phyloP scores from a whole-genome alignment of 2,113 vertebrate species.

The Pelmatolapia mariae region DNA sequence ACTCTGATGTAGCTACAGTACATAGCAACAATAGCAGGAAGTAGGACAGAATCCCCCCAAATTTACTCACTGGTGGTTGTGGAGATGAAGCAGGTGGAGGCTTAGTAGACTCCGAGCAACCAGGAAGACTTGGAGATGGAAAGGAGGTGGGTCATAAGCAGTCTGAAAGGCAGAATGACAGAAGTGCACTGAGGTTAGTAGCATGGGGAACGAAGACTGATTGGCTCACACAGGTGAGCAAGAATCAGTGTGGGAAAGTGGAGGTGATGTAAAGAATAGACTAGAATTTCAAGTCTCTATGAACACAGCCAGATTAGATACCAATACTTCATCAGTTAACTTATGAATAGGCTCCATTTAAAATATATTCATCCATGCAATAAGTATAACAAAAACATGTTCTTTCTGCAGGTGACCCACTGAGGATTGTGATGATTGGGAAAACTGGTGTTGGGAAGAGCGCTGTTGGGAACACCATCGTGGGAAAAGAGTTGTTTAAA shows the following conservation, averaged over 20 bases:
- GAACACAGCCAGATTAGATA: not conserved
- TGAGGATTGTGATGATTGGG: not conserved
- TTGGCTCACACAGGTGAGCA: not conserved
- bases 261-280: not conserved
- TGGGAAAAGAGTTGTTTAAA: not conserved
- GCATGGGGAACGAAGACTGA: not conserved
- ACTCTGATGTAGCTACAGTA: not conserved
- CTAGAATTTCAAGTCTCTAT: not conserved
- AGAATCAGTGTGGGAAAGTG: not conserved
- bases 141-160: not conserved
- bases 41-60: not conserved
- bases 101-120: not conserved
- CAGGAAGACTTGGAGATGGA: not conserved
- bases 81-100: not conserved
- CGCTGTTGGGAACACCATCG: not conserved
- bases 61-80: not conserved
- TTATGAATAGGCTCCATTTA: not conserved
- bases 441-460: slow-evolving; percentile 21
- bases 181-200: not conserved
- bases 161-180: not conserved
- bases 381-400: not conserved
- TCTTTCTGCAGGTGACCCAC: not conserved
- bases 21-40: not conserved
- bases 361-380: not conserved
- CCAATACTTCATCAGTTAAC: not conserved